Conservation (phyloP, 92 coral and sea anemone genomes). For the Umimayanthus chanpuru region DNA sequence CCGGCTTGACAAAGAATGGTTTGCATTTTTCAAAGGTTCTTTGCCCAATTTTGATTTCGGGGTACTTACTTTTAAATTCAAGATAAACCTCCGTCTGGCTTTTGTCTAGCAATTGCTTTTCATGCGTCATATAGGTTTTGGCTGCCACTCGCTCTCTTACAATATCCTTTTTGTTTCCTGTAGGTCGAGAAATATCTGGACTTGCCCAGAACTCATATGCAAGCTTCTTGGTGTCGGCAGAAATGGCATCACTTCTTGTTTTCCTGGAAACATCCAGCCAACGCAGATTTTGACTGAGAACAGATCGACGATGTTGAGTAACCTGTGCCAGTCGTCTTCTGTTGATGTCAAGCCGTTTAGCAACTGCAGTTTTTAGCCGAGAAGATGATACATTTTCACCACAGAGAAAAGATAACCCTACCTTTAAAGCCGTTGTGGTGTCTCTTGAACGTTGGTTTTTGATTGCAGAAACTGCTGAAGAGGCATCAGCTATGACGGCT, state of each 20-base stretch:
- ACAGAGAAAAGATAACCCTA: conserved; percentile 38
- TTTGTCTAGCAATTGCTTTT: too few species aligned
- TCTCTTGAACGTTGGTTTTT: conserved; percentile 45
- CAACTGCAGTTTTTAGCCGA: conserved; percentile 36
- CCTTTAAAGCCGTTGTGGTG: conserved; percentile 38
- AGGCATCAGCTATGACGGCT: conserved; percentile 39
- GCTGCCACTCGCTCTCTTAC: conserved; percentile 45
- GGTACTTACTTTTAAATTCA: conserved; percentile 31
- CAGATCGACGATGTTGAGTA: conserved; percentile 19
- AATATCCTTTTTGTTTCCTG: conserved; percentile 33
- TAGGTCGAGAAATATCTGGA: conserved; percentile 34
- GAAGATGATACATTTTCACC: conserved; percentile 29
- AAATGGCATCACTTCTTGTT: conserved; percentile 35
- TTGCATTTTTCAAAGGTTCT: too few species aligned
- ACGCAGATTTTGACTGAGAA: background rate
- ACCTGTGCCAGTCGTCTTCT: conserved; percentile 42
- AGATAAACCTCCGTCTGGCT: conserved; percentile 49
- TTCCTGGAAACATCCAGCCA: conserved; percentile 24
- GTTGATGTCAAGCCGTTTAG: conserved; percentile 40
- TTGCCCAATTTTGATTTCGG: conserved; percentile 54
- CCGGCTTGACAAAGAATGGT: conserved; percentile 59
- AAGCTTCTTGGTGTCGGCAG: conserved; percentile 27
- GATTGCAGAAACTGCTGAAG: conserved; percentile 34
- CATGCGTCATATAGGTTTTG: too few species aligned
- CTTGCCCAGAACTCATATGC: conserved; percentile 15